phyloP scores from a whole-genome alignment of 2,797 vertebrate genomes.

The Lophotriccus pileatus region DNA sequence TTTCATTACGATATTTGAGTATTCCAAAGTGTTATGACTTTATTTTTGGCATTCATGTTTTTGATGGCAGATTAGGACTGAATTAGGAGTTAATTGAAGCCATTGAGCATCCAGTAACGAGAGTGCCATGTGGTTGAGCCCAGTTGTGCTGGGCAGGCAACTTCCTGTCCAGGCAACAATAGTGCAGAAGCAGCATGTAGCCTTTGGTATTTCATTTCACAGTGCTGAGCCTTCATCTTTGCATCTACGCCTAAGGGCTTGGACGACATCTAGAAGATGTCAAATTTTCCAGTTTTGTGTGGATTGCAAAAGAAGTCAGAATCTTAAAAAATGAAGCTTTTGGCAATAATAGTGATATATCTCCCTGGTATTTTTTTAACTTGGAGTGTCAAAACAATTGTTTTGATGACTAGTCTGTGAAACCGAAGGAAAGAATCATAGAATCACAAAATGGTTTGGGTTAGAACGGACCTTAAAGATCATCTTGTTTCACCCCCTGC shows the following conservation, averaged over 20 bases:
- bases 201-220: not conserved
- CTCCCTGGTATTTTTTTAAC: not conserved
- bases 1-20: not conserved
- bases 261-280: rapidly evolving
- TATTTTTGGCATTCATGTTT: not conserved
- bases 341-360: not conserved
- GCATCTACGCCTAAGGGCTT: not conserved
- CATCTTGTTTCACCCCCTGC: rapidly evolving
- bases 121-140: not conserved
- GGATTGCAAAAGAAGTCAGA: not conserved
- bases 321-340: not conserved
- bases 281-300: rapidly evolving
- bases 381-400: not conserved
- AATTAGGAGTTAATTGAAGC: not conserved
- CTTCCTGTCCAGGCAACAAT: not conserved
- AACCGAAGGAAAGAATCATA: not conserved
- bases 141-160: rapidly evolving
- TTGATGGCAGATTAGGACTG: not conserved
- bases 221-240: not conserved
- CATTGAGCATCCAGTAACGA: not conserved
- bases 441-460: not conserved
- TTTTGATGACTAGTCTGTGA: not conserved
- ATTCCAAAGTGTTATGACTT: not conserved
- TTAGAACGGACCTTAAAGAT: too few relatives aligned
- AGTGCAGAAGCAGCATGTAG: rapidly evolving